Evolutionary conservation across 37 sponge, comb jelly and placozoan genomes (phyloP), one percentile per base, ranked within the genome.

Genomic region (Bolinopsis microptera): DNA sequence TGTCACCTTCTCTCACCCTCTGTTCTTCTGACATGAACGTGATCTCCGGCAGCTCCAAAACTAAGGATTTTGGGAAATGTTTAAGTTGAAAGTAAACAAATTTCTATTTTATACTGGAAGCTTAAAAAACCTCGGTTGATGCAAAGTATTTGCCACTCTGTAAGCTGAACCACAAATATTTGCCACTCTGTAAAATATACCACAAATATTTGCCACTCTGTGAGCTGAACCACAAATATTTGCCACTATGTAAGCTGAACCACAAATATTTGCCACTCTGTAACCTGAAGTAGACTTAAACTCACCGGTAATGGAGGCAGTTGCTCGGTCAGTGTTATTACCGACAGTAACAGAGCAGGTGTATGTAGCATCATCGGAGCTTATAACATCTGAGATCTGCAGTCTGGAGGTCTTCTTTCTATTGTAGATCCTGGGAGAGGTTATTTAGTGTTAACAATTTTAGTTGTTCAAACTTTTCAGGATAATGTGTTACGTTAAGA

Each of bases 41-140:
- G 37, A 86, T 86, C 61, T 36, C 90, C 61, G 90, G 90, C n/a
- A 86, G 34, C 61, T 86, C 90, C 38, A 36, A 40, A 0, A 86
- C 90, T 86, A 48, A n/a, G 31, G n/a, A 28, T 8, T 5, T n/a
- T n/a, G 13, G 26, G 75, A 48, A 48, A 48, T 18, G 5, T 48
- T 48, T 48, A 48, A 48, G 13, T 48, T 48, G 61, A 48, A 13
- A 48, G 5, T 13, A 48, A 48, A 48, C 61, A 48, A 18, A 18
- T 18, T 13, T 48, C 5, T 48, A 48, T 48, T 48, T 48, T 48
- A n/a, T n/a, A n/a, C n/a, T n/a, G n/a, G n/a, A n/a, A n/a, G n/a
- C n/a, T n/a, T n/a, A n/a, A n/a, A n/a, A n/a, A n/a, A n/a, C n/a
- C n/a, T n/a, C n/a, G n/a, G n/a, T n/a, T n/a, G n/a, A n/a, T n/a